phyloP scores from a whole-genome alignment of 2,888 invertebrate species.

The Dolichopus griseipennis region DNA sequence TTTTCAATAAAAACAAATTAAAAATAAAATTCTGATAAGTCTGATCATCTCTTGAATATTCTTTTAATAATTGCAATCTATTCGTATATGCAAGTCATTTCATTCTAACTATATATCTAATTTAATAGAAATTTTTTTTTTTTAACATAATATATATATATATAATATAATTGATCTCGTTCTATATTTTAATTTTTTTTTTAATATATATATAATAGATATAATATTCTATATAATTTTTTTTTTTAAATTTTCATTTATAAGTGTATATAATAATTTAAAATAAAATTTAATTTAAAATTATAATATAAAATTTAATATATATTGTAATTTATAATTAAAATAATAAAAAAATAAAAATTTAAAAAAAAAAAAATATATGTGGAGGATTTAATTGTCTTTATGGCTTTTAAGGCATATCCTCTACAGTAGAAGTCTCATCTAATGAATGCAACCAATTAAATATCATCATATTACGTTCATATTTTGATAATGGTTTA shows the following conservation, averaged over 20 bases:
- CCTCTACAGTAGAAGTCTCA: constrained; percentile 52
- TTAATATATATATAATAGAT: not conserved
- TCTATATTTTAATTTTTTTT: not conserved
- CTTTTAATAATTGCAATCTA: not conserved
- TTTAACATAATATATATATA: not conserved
- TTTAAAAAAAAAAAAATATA: no score
- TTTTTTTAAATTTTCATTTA: not conserved
- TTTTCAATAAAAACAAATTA: no score
- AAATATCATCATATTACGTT: constrained; percentile 91
- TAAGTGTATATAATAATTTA: not conserved
- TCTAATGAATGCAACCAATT: constrained; percentile 87
- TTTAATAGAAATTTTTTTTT: not conserved
- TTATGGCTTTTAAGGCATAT: constrained; percentile 20
- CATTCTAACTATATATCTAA: not conserved
- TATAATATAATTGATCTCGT: not conserved
- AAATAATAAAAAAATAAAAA: no score
- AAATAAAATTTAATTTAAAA: no score
- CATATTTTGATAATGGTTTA: constrained; percentile 77
- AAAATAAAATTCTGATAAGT: not conserved
- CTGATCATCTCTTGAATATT: constrained; percentile 1
- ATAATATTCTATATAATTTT: not conserved
- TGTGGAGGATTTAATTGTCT: no score
- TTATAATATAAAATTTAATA: not conserved
- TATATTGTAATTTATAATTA: not conserved
- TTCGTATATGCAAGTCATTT: not conserved